Conservation (phyloP, 2,888 invertebrate genomes). For the Caenorhabditis zanzibari region DNA sequence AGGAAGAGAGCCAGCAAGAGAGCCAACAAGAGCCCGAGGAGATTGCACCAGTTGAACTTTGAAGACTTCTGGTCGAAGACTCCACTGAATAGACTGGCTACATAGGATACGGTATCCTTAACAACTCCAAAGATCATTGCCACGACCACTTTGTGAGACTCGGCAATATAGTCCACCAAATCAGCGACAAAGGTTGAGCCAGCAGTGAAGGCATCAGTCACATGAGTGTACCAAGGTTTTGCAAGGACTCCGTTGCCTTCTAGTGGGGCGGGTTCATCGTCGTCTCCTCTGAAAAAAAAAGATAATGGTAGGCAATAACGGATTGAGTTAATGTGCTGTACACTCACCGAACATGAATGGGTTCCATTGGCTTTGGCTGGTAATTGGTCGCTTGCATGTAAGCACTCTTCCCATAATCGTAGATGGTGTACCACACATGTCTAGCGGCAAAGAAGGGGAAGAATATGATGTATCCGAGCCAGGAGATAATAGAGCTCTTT, state of each 20-base stretch:
- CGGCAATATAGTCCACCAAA: background rate
- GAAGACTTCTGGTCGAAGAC: slow-evolving; percentile 8
- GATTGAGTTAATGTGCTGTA: background rate
- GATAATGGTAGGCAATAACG: background rate
- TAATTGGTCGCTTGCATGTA: slow-evolving; percentile 34
- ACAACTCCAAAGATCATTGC: background rate
- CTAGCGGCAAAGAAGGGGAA: slow-evolving; percentile 25
- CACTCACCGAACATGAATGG: slow-evolving; percentile 31
- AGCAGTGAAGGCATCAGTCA: background rate
- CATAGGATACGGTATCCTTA: background rate
- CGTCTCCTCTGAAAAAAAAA: slow-evolving; percentile 16
- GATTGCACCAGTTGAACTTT: slow-evolving; percentile 22
- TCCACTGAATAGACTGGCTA: background rate
- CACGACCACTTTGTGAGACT: slow-evolving; percentile 4
- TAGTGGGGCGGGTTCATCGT: slow-evolving; percentile 7
- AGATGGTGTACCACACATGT: slow-evolving; percentile 30
- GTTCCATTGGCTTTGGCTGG: slow-evolving; percentile 21
- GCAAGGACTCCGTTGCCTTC: background rate
- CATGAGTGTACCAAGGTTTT: slow-evolving; percentile 1
- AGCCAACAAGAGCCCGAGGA: slow-evolving; percentile 31
- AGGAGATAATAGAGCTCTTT: background rate
- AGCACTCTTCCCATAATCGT: slow-evolving; percentile 44
- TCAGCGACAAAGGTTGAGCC: background rate
- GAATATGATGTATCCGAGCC: slow-evolving; percentile 24
- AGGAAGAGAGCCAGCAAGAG: slow-evolving; percentile 33